Conservation (phyloP, 2,797 vertebrate genomes). For the Silurus aristotelis region DNA sequence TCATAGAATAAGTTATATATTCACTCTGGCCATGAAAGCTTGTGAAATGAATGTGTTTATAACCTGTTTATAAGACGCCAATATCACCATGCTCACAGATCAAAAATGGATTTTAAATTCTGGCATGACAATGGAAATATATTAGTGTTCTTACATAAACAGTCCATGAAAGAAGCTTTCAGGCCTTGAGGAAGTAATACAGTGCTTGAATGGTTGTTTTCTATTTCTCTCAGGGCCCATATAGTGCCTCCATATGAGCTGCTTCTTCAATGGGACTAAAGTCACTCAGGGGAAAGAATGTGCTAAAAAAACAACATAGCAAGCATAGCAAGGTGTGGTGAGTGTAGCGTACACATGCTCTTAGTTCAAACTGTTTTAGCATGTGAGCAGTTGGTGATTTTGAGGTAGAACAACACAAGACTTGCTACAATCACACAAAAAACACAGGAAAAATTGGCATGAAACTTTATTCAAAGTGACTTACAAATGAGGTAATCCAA, state of each 20-base stretch:
- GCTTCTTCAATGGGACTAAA: not conserved
- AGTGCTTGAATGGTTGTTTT: not conserved
- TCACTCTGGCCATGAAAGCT: not conserved
- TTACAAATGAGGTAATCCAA: not conserved
- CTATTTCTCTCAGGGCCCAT: not conserved
- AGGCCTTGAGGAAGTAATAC: not conserved
- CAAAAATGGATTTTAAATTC: not conserved
- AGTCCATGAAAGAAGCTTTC: not conserved
- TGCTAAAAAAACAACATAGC: not conserved
- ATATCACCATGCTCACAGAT: not conserved
- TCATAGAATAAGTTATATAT: not conserved
- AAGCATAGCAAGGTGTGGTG: conserved; percentile 27
- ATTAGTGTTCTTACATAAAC: not conserved
- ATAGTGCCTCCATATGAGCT: not conserved
- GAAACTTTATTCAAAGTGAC: not conserved
- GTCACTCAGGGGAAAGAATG: conserved; percentile 16
- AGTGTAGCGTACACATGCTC: not conserved
- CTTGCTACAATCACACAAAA: not conserved
- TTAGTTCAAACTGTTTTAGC: not conserved
- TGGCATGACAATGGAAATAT: not conserved
- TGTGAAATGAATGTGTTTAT: not conserved
- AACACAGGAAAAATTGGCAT: not conserved
- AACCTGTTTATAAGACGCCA: not conserved
- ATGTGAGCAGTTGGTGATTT: not conserved
- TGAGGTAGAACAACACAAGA: not conserved